These are phyloP conservation scores for Bombylius discolor DNA, from an alignment of 2,888 invertebrate species.

Conservation along the genomic window DNA sequence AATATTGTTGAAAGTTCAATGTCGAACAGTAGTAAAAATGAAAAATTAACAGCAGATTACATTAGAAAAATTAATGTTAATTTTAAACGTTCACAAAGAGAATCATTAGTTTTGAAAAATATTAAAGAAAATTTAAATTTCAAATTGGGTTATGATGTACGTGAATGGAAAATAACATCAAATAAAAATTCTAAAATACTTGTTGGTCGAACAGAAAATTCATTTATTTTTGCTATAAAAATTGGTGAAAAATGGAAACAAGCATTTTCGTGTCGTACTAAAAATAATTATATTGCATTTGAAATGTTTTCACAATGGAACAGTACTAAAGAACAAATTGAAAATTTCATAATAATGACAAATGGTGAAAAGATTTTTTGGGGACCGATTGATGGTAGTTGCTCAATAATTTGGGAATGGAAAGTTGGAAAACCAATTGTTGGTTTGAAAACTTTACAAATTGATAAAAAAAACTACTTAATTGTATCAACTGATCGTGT, in stretches of 20 bases:
- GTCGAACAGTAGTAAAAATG: constrained; percentile 16
- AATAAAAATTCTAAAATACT: constrained; percentile 23
- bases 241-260: constrained; percentile 5
- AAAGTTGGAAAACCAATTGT: constrained; percentile 19
- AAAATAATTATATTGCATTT: constrained; percentile 6
- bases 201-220: constrained; percentile 18
- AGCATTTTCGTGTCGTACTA: neutral
- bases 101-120: constrained; percentile 24
- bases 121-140: constrained; percentile 28
- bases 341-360: constrained; percentile 18
- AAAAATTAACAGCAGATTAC: constrained; percentile 14
- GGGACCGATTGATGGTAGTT: constrained; percentile 19
- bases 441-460: constrained; percentile 21
- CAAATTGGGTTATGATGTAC: constrained; percentile 22
- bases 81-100: constrained; percentile 17
- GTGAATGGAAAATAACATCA: constrained; percentile 25
- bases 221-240: neutral
- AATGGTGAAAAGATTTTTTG: constrained; percentile 22
- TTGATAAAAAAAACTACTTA: constrained; percentile 21
- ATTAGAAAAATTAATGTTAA: constrained; percentile 1
- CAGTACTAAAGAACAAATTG: constrained; percentile 18
- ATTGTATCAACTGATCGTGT: constrained; percentile 18
- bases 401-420: constrained; percentile 25
- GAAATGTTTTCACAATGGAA: constrained; percentile 27
- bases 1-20: constrained; percentile 13